A percentile compares a stretch with the other conserved stretches of the same genome.
Conservation (phyloP, 2,113 vertebrate genomes). For the Bos taurus region ARS-UCD2.0 NC_037331.1:96281001-96281500, state of each 20-base stretch:
- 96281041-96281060: background rate
- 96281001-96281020: background rate
- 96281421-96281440: background rate
- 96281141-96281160: background rate
- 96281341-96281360: background rate
- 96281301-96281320: background rate
- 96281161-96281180: background rate
- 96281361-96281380: background rate
- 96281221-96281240: background rate
- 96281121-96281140: background rate
- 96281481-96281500: background rate
- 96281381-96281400: background rate
- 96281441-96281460: background rate
- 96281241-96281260: background rate
- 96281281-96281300: background rate
- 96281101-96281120: constrained; percentile 10
- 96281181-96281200: background rate
- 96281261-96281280: background rate
- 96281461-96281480: background rate
- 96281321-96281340: constrained; percentile 23
- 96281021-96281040: background rate
- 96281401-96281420: background rate
- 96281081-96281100: background rate
- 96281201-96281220: background rate
- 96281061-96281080: background rate